Percentiles rank a stretch among this genome's conserved stretches.
phyloP scores from a whole-genome alignment of 2,797 vertebrate species.

The Heliangelus exortis region DNA sequence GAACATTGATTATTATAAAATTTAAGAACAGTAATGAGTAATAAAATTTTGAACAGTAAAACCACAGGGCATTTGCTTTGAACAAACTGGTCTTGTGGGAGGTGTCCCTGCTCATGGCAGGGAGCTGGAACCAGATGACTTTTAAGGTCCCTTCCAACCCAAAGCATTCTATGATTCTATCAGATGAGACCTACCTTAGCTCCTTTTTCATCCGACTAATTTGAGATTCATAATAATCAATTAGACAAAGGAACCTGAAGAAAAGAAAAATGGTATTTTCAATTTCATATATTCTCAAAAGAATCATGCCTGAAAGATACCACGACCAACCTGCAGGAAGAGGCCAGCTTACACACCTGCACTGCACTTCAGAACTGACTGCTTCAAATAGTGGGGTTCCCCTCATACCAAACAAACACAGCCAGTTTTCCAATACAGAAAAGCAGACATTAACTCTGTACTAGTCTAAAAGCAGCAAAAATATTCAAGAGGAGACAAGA shows the following conservation, averaged over 20 bases:
- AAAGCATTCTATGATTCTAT: too few species aligned
- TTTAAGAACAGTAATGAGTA: not conserved
- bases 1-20: not conserved
- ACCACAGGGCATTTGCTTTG: not conserved
- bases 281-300: conserved; percentile 19
- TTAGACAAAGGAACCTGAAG: conserved; percentile 84
- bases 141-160: too few species aligned
- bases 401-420: not conserved
- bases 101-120: too few species aligned
- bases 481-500: not conserved
- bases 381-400: not conserved
- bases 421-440: not conserved
- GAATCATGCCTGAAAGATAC: not conserved
- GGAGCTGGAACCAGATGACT: too few species aligned
- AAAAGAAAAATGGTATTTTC: conserved; percentile 29
- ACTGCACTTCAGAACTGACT: not conserved
- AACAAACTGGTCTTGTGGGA: too few species aligned
- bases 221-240: conserved; percentile 87
- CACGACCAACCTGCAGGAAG: not conserved
- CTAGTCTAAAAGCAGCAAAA: not conserved
- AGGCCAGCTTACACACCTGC: not conserved
- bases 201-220: conserved; percentile 79
- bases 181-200: conserved; percentile 77
- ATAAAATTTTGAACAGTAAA: not conserved
- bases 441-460: not conserved